Evolutionary conservation across 2,797 vertebrate genomes (phyloP).

Genomic region (Lycodopsis pacificus): DNA sequence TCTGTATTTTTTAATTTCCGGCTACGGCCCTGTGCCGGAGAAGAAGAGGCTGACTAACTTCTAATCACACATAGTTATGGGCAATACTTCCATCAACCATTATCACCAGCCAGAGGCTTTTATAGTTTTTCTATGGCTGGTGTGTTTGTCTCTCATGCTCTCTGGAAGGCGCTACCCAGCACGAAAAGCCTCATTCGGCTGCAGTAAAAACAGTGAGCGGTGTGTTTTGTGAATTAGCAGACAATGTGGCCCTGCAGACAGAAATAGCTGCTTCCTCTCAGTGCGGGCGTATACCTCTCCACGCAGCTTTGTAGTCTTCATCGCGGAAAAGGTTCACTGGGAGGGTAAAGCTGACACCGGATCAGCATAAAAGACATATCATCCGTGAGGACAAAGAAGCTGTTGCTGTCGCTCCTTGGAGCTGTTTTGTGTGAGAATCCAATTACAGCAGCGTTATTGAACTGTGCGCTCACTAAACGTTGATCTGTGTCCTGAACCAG

Average conservation of each 20-base stretch:
- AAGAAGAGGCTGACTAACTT: conserved; percentile 11
- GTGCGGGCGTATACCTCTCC: conserved; percentile 28
- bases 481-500: conserved; percentile 35
- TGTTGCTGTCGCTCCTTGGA: conserved; percentile 7
- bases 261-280: conserved; percentile 46
- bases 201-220: conserved; percentile 28
- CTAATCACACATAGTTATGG: conserved; percentile 28
- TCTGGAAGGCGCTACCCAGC: not conserved
- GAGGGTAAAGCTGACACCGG: conserved; percentile 50
- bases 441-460: conserved; percentile 36
- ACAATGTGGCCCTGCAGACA: conserved; percentile 52
- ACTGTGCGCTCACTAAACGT: conserved; percentile 5
- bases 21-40: not conserved
- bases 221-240: conserved; percentile 47
- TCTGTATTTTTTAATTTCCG: not conserved
- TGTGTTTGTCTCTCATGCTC: conserved; percentile 19
- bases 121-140: conserved; percentile 17
- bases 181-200: conserved; percentile 40
- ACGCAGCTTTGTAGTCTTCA: conserved; percentile 37
- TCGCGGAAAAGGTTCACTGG: conserved; percentile 43
- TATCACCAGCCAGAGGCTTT: conserved; percentile 24
- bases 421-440: conserved; percentile 35
- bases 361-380: conserved; percentile 44
- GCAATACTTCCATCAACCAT: conserved; percentile 23
- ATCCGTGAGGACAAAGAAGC: conserved; percentile 37